Conservation (phyloP, 2,113 vertebrate species). For the Mormyrus iriodes region DNA sequence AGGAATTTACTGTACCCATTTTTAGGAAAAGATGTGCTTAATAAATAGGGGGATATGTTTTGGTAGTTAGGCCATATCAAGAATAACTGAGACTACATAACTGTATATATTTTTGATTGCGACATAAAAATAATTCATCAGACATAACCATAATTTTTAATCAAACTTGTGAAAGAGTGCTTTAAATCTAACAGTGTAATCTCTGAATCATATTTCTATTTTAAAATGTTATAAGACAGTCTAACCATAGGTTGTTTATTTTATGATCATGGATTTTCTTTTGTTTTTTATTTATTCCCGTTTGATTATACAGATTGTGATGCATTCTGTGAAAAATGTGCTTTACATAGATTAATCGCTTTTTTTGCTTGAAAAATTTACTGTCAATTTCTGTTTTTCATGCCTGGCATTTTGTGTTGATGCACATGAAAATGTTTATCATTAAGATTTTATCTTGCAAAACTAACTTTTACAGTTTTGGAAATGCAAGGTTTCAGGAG, state of each 20-base stretch:
- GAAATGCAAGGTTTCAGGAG: constrained; percentile 11
- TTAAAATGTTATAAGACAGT: neutral
- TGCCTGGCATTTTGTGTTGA: neutral
- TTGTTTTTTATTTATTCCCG: neutral
- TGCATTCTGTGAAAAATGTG: neutral
- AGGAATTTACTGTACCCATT: constrained; percentile 35
- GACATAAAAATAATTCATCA: neutral
- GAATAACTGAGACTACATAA: neutral
- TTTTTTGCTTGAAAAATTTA: neutral
- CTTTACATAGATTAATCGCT: neutral
- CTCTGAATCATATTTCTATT: neutral
- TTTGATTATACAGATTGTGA: neutral
- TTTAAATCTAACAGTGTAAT: neutral
- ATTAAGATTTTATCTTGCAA: neutral
- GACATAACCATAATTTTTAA: neutral
- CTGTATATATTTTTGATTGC: neutral
- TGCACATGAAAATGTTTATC: neutral
- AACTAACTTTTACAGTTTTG: constrained; percentile 13
- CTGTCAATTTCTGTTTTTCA: neutral
- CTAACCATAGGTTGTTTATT: neutral
- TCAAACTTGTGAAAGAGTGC: neutral
- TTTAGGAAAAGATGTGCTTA: neutral
- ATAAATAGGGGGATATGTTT: neutral
- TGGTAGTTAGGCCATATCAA: neutral
- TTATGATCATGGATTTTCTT: neutral